Evolutionary conservation across 1,140 invertebrate genomes (phyloP).

Genomic region (Melanaphis sacchari): DNA sequence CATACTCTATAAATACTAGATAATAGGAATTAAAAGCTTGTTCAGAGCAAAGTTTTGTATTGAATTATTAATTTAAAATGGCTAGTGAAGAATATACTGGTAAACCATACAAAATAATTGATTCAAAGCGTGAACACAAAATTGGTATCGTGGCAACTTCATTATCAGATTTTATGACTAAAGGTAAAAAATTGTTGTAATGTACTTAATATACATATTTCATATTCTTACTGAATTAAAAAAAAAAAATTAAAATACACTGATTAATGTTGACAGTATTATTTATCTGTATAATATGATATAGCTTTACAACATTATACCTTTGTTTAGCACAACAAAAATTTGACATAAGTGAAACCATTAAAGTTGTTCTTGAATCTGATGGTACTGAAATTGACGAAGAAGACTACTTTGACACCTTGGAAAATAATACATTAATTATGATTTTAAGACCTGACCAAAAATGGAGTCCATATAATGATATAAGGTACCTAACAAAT

Average conservation of each 20-base stretch:
- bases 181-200: slow-evolving; percentile 63
- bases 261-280: background rate
- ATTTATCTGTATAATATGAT: background rate
- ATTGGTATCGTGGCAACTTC: slow-evolving; percentile 81
- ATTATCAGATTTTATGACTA: slow-evolving; percentile 75
- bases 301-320: background rate
- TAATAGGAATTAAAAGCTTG: background rate
- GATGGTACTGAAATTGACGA: slow-evolving; percentile 89
- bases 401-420: slow-evolving; percentile 84
- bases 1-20: background rate
- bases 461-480: slow-evolving; percentile 60
- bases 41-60: background rate
- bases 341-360: slow-evolving; percentile 25
- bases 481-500: slow-evolving; percentile 46
- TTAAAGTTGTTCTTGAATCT: slow-evolving; percentile 78
- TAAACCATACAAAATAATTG: slow-evolving; percentile 72
- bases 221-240: background rate
- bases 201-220: background rate
- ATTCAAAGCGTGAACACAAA: slow-evolving; percentile 76
- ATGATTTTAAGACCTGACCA: slow-evolving; percentile 71
- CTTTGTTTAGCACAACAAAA: slow-evolving; percentile 50
- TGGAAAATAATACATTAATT: slow-evolving; percentile 81
- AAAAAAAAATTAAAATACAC: background rate
- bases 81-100: slow-evolving; percentile 26
- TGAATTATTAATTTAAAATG: slow-evolving; percentile 21